Evolutionary conservation across 1,140 invertebrate genomes (phyloP).

Genomic region (Lasioglossum albipes): DNA sequence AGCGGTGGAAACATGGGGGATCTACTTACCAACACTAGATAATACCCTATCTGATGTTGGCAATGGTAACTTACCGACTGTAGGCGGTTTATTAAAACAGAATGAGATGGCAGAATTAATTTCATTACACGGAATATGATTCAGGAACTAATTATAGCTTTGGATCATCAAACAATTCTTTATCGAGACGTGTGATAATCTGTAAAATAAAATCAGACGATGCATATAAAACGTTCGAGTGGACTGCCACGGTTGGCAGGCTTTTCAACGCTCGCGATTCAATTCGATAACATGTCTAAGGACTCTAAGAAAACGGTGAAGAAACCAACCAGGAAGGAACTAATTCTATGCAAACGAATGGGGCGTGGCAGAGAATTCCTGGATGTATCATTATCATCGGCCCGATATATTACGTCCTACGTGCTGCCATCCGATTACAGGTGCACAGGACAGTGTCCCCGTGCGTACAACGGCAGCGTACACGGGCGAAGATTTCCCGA

Average conservation of each 20-base stretch:
- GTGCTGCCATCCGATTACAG: slow-evolving; percentile 30
- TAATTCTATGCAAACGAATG: slow-evolving; percentile 51
- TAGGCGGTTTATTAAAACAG: neutral
- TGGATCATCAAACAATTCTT: too few species aligned
- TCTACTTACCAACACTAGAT: too few species aligned
- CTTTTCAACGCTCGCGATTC: neutral
- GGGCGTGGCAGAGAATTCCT: slow-evolving; percentile 39
- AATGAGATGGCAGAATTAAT: neutral
- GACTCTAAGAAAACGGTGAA: neutral
- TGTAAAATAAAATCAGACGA: too few species aligned
- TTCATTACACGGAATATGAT: neutral
- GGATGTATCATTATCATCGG: slow-evolving; percentile 30
- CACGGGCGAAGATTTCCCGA: neutral
- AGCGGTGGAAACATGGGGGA: neutral
- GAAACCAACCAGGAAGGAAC: slow-evolving; percentile 27
- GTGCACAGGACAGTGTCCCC: slow-evolving; percentile 16
- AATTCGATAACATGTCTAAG: neutral
- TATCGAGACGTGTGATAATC: too few species aligned
- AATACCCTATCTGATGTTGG: neutral
- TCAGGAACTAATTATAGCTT: too few species aligned
- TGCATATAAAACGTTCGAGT: neutral
- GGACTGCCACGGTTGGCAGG: neutral
- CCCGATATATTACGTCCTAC: slow-evolving; percentile 44
- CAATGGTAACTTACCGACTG: neutral
- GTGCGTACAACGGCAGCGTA: neutral